phyloP scores from a whole-genome alignment of 2,113 vertebrate genomes.

The Upupa epops region DNA sequence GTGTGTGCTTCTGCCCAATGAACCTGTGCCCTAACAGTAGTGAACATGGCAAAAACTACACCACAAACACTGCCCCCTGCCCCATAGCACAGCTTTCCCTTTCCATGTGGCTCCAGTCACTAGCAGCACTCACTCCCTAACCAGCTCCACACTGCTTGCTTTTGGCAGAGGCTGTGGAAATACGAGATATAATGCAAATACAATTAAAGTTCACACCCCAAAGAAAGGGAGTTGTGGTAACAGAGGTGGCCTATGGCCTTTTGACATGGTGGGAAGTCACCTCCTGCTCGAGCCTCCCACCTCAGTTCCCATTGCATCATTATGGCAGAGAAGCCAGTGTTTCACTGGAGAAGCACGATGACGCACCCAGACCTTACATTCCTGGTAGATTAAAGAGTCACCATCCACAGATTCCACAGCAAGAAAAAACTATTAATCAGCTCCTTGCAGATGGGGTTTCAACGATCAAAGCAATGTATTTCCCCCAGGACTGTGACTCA shows the following conservation, averaged over 20 bases:
- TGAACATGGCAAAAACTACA: not conserved
- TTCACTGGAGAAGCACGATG: not conserved
- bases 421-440: conserved; percentile 37
- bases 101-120: not conserved
- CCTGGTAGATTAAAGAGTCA: conserved; percentile 40
- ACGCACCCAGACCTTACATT: not conserved
- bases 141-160: fast-evolving
- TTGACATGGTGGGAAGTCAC: not conserved
- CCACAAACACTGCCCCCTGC: fast-evolving
- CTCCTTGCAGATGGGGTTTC: not conserved
- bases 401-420: conserved; percentile 42
- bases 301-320: not conserved
- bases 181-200: not conserved
- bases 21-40: not conserved
- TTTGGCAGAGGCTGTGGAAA: not conserved
- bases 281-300: not conserved
- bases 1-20: fast-evolving
- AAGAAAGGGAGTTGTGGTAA: not conserved
- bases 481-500: not conserved
- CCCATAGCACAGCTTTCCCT: fast-evolving
- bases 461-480: conserved; percentile 9
- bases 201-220: not conserved
- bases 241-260: not conserved
- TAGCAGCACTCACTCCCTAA: not conserved
- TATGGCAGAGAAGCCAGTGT: not conserved